These are phyloP conservation scores for Papilio glaucus DNA, from an alignment of 1,140 invertebrate species.

Conservation along the genomic window DNA sequence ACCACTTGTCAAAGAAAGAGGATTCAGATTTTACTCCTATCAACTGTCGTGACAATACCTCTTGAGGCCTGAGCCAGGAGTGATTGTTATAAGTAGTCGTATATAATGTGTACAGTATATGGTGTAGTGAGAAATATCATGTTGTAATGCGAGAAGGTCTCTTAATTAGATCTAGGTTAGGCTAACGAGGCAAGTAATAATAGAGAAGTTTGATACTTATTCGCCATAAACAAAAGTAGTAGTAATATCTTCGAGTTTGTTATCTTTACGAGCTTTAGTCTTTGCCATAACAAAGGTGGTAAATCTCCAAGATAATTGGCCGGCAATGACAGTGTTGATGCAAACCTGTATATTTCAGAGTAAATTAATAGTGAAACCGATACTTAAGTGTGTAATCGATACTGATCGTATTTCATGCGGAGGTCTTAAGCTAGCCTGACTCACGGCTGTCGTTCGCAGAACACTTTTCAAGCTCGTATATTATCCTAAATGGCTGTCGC, in stretches of 20 bases:
- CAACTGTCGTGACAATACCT: no score
- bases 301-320: constrained; percentile 51
- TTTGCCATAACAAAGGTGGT: constrained; percentile 41
- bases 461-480: constrained; percentile 17
- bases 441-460: constrained; percentile 26
- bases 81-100: no score
- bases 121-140: no score
- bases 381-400: constrained; percentile 42
- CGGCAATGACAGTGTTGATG: constrained; percentile 43
- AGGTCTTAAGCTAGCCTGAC: constrained; percentile 33
- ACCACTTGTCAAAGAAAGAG: no score
- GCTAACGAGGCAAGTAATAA: no score
- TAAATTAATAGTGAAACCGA: constrained; percentile 43
- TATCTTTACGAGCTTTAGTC: constrained; percentile 36
- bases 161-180: no score
- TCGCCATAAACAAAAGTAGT: background rate
- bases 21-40: no score
- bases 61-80: no score
- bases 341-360: constrained; percentile 44
- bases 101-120: no score
- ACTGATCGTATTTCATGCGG: constrained; percentile 35
- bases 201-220: no score
- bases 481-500: background rate
- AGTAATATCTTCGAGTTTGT: background rate
- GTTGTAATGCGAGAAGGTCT: no score